Evolutionary conservation across 1,140 invertebrate genomes (phyloP).

Genomic region (Limonius californicus): DNA sequence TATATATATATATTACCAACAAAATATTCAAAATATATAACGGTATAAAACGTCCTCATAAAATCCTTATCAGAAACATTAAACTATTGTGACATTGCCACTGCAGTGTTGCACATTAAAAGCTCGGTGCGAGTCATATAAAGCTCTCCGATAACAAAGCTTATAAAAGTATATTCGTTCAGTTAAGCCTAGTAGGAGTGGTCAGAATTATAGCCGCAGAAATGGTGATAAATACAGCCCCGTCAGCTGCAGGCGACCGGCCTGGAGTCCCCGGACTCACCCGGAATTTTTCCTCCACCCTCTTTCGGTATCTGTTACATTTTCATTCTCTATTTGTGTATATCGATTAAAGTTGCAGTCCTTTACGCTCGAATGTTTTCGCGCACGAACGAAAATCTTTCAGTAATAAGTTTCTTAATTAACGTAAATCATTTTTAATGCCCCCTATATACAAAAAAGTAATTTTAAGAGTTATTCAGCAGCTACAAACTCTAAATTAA

Average conservation of each 20-base stretch:
- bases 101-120: constrained; percentile 5
- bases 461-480: constrained; percentile 14
- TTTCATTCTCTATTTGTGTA: not conserved
- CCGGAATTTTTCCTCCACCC: not conserved
- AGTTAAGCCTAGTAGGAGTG: constrained; percentile 4
- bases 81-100: constrained; percentile 1
- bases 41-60: not conserved
- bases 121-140: not conserved
- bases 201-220: constrained; percentile 8
- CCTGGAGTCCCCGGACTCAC: not conserved
- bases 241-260: not conserved
- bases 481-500: constrained; percentile 14
- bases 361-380: not conserved
- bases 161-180: constrained; percentile 13
- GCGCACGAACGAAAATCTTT: not conserved
- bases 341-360: not conserved
- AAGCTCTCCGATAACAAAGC: constrained; percentile 3
- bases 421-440: constrained; percentile 12
- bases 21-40: constrained; percentile 12
- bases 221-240: constrained; percentile 8
- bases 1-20: not conserved
- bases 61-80: constrained; percentile 5
- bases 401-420: not conserved
- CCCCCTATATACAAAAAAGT: not conserved
- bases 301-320: not conserved